phyloP scores from a whole-genome alignment of 2,113 vertebrate genomes.

The Notothenia coriiceps region DNA sequence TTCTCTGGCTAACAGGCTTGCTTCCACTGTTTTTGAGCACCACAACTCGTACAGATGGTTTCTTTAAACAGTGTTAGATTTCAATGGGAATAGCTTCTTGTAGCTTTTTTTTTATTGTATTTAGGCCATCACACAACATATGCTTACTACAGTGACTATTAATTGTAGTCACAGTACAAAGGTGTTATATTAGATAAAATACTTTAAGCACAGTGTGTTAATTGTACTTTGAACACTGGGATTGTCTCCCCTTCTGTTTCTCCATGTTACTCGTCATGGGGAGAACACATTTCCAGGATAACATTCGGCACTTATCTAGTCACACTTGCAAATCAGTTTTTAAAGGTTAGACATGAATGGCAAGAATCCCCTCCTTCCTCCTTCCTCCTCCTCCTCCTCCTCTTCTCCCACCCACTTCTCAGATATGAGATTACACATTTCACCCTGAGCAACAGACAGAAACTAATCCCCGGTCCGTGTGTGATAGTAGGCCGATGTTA shows the following conservation, averaged over 20 bases:
- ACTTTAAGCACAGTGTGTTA: slow-evolving; percentile 12
- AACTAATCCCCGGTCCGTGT: slow-evolving; percentile 73
- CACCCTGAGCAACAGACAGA: slow-evolving; percentile 79
- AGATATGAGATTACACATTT: slow-evolving; percentile 80
- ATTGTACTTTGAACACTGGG: slow-evolving; percentile 28
- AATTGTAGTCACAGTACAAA: not conserved
- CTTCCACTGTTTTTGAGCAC: not conserved
- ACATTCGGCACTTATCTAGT: slow-evolving; percentile 74
- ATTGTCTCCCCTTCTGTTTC: slow-evolving; percentile 41
- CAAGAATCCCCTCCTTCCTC: slow-evolving; percentile 61
- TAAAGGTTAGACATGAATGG: slow-evolving; percentile 81
- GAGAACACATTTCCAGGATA: slow-evolving; percentile 56
- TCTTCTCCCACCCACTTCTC: slow-evolving; percentile 56
- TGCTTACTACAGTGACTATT: not conserved
- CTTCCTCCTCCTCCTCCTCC: slow-evolving; percentile 46
- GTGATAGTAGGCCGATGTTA: slow-evolving; percentile 47
- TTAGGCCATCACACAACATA: not conserved
- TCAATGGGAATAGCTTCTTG: slow-evolving; percentile 6
- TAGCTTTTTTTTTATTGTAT: not conserved
- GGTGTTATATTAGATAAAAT: slow-evolving; percentile 42
- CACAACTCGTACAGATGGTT: not conserved
- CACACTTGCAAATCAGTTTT: slow-evolving; percentile 81
- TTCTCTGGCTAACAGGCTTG: not conserved
- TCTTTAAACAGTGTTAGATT: slow-evolving; percentile 5
- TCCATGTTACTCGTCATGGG: slow-evolving; percentile 35